Base-by-base conservation (phyloP, 30 jellyfish, hydroid and myxozoan species). In the Pelagia noctiluca region DNA sequence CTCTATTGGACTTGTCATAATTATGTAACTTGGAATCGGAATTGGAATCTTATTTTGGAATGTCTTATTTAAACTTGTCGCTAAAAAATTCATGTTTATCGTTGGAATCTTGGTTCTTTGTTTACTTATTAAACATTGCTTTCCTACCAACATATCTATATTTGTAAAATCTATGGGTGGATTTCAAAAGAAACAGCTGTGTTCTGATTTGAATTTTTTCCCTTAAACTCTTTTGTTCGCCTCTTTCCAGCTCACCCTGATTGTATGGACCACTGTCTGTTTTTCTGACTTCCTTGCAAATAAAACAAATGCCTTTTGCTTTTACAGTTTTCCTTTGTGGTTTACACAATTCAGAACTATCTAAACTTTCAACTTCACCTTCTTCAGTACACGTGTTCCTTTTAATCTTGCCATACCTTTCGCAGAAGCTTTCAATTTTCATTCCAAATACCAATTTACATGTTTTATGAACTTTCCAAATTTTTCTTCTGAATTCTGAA, bases 191-290 rank as follows among this genome's bases (percentile, higher is more conserved):
- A 42, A 42, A 42, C 8, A 42, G 8, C 16, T 42, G 12, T 42
- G 57, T 42, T 42, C 57, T 42, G 16, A 42, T 42, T 42, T 42
- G 57, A 42, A 42, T 42, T 42, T 42, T 42, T 8, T 42, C 16
- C 57, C 57, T 42, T 42, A 16, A 42, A 42, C 57, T 42, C 57
- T 42, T 42, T 42, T 42, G 57, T 16, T 42, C 57, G 57, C 57
- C 8, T 42, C 57, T 42, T 42, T 16, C 57, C 57, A 42, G 57
- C 12, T 16, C 57, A 42, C 57, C 57, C 16, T 42, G 57, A 42
- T 42, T 42, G 57, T 42, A 42, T 5, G 57, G 57, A 8, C 57
- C 57, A 42, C 57, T 42, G 57, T 42, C 57, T 42, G 12, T 42
- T 42, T 42, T 42, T 42, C 57, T 42, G 57, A 42, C 57, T 5